Conservation (phyloP, 1,140 invertebrate species). For the Saccostrea cuccullata region DNA sequence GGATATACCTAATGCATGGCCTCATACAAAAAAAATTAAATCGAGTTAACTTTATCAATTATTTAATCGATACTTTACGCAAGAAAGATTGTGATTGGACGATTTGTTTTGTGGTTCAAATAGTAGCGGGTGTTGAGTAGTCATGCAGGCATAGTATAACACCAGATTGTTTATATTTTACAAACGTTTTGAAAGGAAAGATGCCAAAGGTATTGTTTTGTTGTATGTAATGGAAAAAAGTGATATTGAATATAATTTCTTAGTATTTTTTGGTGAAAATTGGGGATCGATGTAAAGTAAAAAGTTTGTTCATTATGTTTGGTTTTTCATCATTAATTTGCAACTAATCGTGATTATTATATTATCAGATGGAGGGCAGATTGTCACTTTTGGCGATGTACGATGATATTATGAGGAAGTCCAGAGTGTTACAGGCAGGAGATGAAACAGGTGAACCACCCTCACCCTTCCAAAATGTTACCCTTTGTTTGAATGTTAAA, state of each 20-base stretch:
- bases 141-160: background rate
- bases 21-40: too few species aligned
- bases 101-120: background rate
- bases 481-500: background rate
- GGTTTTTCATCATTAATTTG: too few species aligned
- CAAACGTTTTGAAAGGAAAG: background rate
- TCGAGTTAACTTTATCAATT: background rate
- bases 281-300: too few species aligned
- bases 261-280: too few species aligned
- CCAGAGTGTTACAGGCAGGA: conserved; percentile 69
- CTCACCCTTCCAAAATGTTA: background rate
- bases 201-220: background rate
- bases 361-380: conserved; percentile 64
- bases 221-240: too few species aligned
- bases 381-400: conserved; percentile 76
- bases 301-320: too few species aligned
- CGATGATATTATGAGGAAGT: conserved; percentile 77
- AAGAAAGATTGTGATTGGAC: background rate
- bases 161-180: background rate
- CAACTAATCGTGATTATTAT: too few species aligned
- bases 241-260: too few species aligned
- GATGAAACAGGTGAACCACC: conserved; percentile 72
- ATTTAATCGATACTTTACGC: background rate
- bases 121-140: background rate
- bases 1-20: too few species aligned